Evolutionary conservation across 2,113 vertebrate genomes (phyloP).

Genomic region (Megaceryle maxima): DNA sequence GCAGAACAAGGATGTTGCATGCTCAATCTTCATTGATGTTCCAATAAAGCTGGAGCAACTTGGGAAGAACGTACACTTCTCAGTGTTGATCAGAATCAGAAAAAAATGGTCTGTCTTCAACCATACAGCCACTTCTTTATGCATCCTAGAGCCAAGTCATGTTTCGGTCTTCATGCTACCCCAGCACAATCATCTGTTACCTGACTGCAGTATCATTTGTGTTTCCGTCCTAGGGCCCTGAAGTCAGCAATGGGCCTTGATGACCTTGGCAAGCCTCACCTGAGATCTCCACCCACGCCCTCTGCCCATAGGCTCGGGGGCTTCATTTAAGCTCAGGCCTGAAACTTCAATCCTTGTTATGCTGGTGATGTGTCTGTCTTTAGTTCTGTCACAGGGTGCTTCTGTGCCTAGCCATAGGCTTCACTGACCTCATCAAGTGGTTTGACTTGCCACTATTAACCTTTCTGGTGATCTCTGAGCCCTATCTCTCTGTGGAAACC

Average conservation of each 20-base stretch:
- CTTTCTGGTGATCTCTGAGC: not conserved
- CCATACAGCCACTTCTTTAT: not conserved
- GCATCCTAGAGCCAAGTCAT: not conserved
- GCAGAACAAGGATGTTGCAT: not conserved
- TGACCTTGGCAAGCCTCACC: not conserved
- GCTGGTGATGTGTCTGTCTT: accelerated
- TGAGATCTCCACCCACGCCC: not conserved
- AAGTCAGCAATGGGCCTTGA: not conserved
- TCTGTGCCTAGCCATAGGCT: accelerated
- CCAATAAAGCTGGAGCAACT: not conserved
- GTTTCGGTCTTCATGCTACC: not conserved
- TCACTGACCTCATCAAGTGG: not conserved
- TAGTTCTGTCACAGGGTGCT: accelerated
- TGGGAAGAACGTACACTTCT: not conserved
- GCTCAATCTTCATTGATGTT: not conserved
- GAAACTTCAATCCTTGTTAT: accelerated
- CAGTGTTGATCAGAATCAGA: not conserved
- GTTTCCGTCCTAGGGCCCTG: not conserved
- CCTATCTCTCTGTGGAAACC: accelerated
- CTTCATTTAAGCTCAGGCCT: not conserved
- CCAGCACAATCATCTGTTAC: not conserved
- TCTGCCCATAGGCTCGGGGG: not conserved
- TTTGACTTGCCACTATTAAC: not conserved
- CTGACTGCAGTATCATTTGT: not conserved
- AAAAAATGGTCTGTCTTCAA: not conserved